Percentiles rank a stretch among this genome's conserved stretches.
phyloP scores from a whole-genome alignment of 2,797 vertebrate genomes.

The Enoplosus armatus region DNA sequence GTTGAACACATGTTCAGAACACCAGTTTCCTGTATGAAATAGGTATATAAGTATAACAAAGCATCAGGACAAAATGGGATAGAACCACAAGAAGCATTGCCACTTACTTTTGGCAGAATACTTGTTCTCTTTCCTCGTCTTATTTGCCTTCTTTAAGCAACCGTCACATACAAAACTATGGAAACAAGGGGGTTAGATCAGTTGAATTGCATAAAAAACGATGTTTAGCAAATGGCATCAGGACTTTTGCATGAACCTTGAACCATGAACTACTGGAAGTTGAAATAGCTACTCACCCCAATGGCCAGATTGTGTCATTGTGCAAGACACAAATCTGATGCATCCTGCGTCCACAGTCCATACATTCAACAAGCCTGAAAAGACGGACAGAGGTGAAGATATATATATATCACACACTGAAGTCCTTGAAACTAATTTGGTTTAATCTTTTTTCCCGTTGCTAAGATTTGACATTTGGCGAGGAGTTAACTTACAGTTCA shows the following conservation, averaged over 20 bases:
- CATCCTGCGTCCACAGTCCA: conserved; percentile 98
- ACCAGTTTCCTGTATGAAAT: neutral
- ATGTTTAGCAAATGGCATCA: neutral
- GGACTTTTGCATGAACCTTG: neutral
- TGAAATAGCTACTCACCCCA: conserved; percentile 85
- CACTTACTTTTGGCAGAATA: conserved; percentile 97
- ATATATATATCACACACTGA: neutral
- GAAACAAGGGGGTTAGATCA: neutral
- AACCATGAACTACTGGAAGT: neutral
- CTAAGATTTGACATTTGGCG: neutral
- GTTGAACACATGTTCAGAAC: neutral
- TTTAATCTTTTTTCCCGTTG: neutral
- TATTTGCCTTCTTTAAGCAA: conserved; percentile 96
- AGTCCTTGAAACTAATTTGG: neutral
- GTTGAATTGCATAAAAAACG: neutral
- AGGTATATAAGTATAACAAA: neutral
- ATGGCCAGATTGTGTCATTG: conserved; percentile 96
- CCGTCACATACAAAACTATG: conserved; percentile 93
- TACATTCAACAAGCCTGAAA: conserved; percentile 96
- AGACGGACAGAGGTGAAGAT: conserved; percentile 10
- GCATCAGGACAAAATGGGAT: neutral
- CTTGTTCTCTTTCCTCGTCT: conserved; percentile 97
- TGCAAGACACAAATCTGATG: conserved; percentile 99
- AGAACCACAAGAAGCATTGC: neutral
- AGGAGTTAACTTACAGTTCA: conserved; percentile 90